Percentiles rank a stretch among this genome's conserved stretches.
Evolutionary conservation across 2,888 invertebrate species (phyloP).

Genomic region (Hypercompe scribonia): DNA sequence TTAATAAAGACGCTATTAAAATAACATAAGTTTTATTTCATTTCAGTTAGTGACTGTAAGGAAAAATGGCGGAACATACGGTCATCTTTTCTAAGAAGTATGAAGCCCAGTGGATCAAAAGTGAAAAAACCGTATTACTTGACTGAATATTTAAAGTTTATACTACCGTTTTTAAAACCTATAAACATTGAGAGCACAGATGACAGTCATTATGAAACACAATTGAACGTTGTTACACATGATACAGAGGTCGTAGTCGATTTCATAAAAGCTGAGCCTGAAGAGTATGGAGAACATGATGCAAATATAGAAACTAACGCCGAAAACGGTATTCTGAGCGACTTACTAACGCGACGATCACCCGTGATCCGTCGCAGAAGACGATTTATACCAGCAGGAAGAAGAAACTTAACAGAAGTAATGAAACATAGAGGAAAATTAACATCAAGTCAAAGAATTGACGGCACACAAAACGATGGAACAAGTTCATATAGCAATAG

Average conservation of each 20-base stretch:
- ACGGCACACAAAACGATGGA: constrained; percentile 3
- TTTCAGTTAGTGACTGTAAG: constrained; percentile 61
- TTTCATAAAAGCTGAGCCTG: constrained; percentile 44
- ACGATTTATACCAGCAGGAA: constrained; percentile 32
- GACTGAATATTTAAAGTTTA: constrained; percentile 53
- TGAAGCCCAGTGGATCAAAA: constrained; percentile 51
- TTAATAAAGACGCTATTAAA: neutral
- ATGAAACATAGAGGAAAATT: constrained; percentile 20
- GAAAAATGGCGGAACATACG: constrained; percentile 63
- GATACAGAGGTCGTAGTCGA: constrained; percentile 24
- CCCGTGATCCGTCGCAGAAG: constrained; percentile 32
- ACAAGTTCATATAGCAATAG: constrained; percentile 7
- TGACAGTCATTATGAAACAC: constrained; percentile 32
- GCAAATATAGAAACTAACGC: constrained; percentile 20
- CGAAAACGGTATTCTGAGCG: constrained; percentile 32
- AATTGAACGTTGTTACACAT: constrained; percentile 11
- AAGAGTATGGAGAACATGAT: constrained; percentile 24
- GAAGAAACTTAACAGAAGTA: constrained; percentile 23
- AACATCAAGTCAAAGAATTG: constrained; percentile 15
- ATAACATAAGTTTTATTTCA: neutral
- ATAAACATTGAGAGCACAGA: constrained; percentile 36
- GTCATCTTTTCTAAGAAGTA: constrained; percentile 58
- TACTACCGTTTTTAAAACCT: constrained; percentile 59
- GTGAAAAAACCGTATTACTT: constrained; percentile 59
- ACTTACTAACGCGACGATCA: constrained; percentile 26